Percentiles rank a stretch among this genome's conserved stretches.
phyloP scores from a whole-genome alignment of 2,888 invertebrate genomes.

The Melikaiella ostensackeni region DNA sequence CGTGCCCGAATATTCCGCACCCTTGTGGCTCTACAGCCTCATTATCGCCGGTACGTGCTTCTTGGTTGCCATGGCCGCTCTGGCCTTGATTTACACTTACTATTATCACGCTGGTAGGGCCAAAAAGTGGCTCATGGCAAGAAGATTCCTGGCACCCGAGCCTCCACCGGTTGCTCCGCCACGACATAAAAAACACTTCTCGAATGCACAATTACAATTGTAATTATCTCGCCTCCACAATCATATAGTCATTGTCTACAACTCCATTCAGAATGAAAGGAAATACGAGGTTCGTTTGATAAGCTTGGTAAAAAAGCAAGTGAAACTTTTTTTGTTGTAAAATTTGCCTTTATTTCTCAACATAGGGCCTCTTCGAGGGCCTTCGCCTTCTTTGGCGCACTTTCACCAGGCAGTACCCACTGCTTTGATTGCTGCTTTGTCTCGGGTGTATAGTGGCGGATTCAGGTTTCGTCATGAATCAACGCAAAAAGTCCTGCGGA shows the following conservation, averaged over 20 bases:
- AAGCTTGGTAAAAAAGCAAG: too few relatives aligned
- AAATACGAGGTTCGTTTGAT: too few relatives aligned
- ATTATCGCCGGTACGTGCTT: slow-evolving; percentile 83
- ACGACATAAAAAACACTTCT: slow-evolving; percentile 67
- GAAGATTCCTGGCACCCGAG: slow-evolving; percentile 62
- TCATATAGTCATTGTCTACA: not conserved
- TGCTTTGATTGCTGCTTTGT: too few relatives aligned
- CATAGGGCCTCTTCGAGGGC: too few relatives aligned
- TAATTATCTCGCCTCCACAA: slow-evolving; percentile 45
- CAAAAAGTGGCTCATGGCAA: slow-evolving; percentile 81
- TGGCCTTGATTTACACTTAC: slow-evolving; percentile 86
- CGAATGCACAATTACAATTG: slow-evolving; percentile 58
- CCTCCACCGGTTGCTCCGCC: slow-evolving; percentile 73
- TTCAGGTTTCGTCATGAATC: too few relatives aligned
- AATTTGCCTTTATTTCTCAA: too few relatives aligned
- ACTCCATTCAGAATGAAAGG: not conserved
- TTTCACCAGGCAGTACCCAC: too few relatives aligned
- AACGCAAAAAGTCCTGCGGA: too few relatives aligned
- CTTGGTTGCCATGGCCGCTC: slow-evolving; percentile 82
- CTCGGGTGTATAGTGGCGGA: too few relatives aligned
- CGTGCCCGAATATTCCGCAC: slow-evolving; percentile 73
- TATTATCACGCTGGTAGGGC: slow-evolving; percentile 87
- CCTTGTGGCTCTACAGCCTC: slow-evolving; percentile 71
- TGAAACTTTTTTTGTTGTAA: too few relatives aligned
- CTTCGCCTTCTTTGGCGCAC: too few relatives aligned